Evolutionary conservation across 2,888 invertebrate genomes (phyloP), one percentile per base, ranked within the genome.

Genomic region (Mechanitis mazaeus): DNA sequence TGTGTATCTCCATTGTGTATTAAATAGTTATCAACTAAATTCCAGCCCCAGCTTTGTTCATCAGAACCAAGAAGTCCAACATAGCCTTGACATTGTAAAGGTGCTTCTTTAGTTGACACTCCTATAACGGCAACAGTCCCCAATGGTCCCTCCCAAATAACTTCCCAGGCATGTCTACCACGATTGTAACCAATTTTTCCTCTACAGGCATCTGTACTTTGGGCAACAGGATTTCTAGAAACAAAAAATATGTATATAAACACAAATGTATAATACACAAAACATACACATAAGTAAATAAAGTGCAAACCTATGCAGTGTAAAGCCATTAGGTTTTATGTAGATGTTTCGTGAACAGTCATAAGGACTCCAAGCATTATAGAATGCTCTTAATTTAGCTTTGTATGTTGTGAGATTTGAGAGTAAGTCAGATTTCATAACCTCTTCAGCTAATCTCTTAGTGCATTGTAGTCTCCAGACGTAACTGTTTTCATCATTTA

Each of bases 1-100:
- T 97, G 96, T 69, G 95, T 95, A 85, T 97, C 96, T 60, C 98
- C 98, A 91, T 98, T 98, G 83, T 99, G 98, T 73, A 98, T 91
- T 71, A 99, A 93, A 88, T 96, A 95, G 91, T 98, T 99, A 89
- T 99, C 98, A 58, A 99, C 98, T 73, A 99, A 92, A 92, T 99
- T 99, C 99, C 99, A 99, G 12, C 99, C 99, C 99, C 99, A 99
- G 77, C 98, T 98, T 83, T 98, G 96, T 81, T 97, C 97, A 89
- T 99, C 98, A 4, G 96, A 95, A 42, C 99, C 99, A 67, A 99
- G 89, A 64, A 99, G 90, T 7, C 98, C 96, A 58, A 98, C 95
- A 91, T 99, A 99, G 60, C 99, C 98, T 75, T 95, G 96, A 83
- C 97, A 96, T 81, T 98, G 96, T 67, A 98, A 90, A 47, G 96